Conservation (phyloP, 2,113 vertebrate genomes). For the Crotalus horridus region DNA sequence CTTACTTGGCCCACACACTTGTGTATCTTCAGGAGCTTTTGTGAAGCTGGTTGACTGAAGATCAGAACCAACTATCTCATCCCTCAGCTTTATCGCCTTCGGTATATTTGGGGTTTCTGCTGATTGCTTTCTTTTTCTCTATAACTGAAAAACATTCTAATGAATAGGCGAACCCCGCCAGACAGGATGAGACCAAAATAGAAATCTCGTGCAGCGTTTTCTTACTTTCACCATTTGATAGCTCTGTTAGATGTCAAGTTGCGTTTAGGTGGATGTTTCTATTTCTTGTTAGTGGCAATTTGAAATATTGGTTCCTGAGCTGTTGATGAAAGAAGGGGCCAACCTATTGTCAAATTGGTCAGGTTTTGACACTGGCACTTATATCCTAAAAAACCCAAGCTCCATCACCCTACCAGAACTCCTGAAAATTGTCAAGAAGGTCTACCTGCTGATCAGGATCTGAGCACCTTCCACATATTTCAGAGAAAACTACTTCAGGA, state of each 20-base stretch:
- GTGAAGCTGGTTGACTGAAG: neutral
- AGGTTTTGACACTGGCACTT: neutral
- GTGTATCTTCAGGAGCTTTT: neutral
- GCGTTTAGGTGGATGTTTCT: neutral
- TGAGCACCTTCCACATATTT: neutral
- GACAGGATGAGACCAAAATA: neutral
- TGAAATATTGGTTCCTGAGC: neutral
- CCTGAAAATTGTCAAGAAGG: neutral
- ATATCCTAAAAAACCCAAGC: neutral
- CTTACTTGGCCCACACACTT: neutral
- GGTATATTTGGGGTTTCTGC: neutral
- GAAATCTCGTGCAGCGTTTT: neutral
- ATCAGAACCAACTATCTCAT: neutral
- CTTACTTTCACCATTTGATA: neutral
- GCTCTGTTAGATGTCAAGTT: neutral
- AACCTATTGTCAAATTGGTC: neutral
- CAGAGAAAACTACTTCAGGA: neutral
- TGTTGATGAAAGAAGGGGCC: neutral
- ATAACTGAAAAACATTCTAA: neutral
- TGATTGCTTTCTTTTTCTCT: neutral
- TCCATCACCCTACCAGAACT: fast-evolving
- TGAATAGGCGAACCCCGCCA: neutral
- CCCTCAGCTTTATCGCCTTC: neutral
- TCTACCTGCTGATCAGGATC: neutral
- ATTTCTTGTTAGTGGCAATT: neutral